These are phyloP conservation scores for Budorcas taxicolor DNA, from an alignment of 2,113 vertebrate species.

Conservation along the genomic window DNA sequence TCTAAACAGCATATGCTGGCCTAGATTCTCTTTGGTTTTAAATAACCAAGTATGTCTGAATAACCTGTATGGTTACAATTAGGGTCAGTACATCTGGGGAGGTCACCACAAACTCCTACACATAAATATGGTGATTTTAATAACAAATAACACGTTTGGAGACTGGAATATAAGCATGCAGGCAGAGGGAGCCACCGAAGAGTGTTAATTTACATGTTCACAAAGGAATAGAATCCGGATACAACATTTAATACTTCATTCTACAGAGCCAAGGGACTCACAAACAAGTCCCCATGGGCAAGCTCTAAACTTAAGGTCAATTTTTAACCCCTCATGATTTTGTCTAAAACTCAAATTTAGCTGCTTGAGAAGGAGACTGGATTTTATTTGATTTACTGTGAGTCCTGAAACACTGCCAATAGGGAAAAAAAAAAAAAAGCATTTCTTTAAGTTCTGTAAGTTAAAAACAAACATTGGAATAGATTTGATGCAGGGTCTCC, in stretches of 20 bases:
- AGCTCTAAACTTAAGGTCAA: constrained; percentile 7
- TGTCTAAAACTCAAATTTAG: constrained; percentile 36
- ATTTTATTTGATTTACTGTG: neutral
- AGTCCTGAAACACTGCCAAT: constrained; percentile 4
- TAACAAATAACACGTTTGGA: constrained; percentile 66
- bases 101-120: constrained; percentile 4
- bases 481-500: neutral
- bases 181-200: constrained; percentile 18
- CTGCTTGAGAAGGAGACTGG: neutral
- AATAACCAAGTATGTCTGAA: constrained; percentile 3
- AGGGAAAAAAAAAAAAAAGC: neutral
- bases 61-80: constrained; percentile 60
- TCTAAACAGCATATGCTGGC: neutral
- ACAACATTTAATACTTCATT: neutral
- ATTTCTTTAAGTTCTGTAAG: constrained; percentile 20
- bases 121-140: constrained; percentile 60
- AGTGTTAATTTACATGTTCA: constrained; percentile 63
- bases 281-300: neutral
- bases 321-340: constrained; percentile 37
- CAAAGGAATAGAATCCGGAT: constrained; percentile 48
- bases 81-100: constrained; percentile 53
- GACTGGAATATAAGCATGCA: constrained; percentile 9
- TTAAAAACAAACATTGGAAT: constrained; percentile 25
- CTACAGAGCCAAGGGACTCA: neutral
- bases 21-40: neutral